Conservation (phyloP, 92 coral and sea anemone genomes). For the Pocillopora grandis region DNA sequence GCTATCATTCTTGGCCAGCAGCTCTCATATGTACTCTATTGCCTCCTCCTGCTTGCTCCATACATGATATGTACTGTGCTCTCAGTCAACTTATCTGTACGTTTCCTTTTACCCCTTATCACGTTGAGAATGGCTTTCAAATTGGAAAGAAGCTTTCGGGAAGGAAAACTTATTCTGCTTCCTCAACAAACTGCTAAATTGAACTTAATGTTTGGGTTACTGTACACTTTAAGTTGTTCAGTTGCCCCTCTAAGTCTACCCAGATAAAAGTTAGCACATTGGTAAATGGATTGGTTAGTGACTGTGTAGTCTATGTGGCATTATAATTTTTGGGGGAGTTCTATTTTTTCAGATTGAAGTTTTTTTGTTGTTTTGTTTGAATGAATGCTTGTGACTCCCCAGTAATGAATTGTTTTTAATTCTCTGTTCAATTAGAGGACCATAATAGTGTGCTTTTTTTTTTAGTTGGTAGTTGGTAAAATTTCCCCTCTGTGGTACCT, state of each 20-base stretch:
- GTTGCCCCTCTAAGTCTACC: conserved; percentile 70
- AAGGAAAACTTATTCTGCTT: conserved; percentile 54
- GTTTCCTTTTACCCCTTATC: conserved; percentile 70
- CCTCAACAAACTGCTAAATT: conserved; percentile 87
- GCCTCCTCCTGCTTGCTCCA: conserved; percentile 81
- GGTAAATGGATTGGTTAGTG: neutral
- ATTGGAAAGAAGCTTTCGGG: conserved; percentile 79
- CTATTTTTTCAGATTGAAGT: too few relatives aligned
- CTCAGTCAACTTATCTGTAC: conserved; percentile 78
- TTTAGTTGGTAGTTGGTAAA: too few relatives aligned
- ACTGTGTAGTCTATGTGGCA: neutral
- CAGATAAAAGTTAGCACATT: neutral
- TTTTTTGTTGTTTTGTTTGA: too few relatives aligned
- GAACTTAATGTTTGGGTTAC: conserved; percentile 79
- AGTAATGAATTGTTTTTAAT: too few relatives aligned
- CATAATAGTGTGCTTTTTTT: too few relatives aligned
- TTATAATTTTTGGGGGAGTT: too few relatives aligned
- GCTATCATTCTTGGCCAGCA: conserved; percentile 83
- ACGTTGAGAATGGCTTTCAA: conserved; percentile 81
- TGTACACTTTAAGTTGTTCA: conserved; percentile 75
- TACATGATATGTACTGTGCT: conserved; percentile 82
- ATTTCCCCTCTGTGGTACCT: too few relatives aligned
- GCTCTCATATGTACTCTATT: conserved; percentile 78
- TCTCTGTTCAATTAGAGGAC: too few relatives aligned
- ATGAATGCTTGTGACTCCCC: too few relatives aligned